Evolutionary conservation across 2,797 vertebrate species (phyloP).

Genomic region (Enteromius mattozi): DNA sequence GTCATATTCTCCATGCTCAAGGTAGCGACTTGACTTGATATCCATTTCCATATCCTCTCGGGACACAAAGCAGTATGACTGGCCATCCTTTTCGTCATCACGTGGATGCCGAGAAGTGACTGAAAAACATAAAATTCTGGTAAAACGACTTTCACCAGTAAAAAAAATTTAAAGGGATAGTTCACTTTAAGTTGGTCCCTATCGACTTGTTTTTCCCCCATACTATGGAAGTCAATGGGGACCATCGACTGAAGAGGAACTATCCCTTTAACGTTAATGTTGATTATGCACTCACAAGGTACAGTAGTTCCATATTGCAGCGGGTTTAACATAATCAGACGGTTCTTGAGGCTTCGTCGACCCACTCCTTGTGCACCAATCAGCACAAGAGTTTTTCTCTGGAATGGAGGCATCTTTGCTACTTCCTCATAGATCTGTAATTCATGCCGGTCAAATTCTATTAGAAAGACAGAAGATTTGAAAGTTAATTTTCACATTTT

Average conservation of each 20-base stretch:
- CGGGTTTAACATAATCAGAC: slow-evolving; percentile 93
- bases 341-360: slow-evolving; percentile 96
- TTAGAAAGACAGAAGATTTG: slow-evolving; percentile 9
- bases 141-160: background rate
- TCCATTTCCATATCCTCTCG: slow-evolving; percentile 91
- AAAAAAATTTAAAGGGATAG: background rate
- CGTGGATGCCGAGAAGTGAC: slow-evolving; percentile 93
- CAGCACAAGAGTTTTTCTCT: slow-evolving; percentile 95
- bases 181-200: background rate
- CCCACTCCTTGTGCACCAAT: slow-evolving; percentile 98
- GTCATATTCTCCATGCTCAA: slow-evolving; percentile 97
- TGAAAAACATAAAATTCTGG: slow-evolving; percentile 57
- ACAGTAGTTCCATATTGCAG: slow-evolving; percentile 94
- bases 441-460: slow-evolving; percentile 99
- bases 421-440: slow-evolving; percentile 99
- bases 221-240: background rate
- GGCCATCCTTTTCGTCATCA: slow-evolving; percentile 93
- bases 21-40: slow-evolving; percentile 91
- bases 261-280: background rate
- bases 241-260: background rate
- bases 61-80: slow-evolving; percentile 92
- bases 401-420: slow-evolving; percentile 97
- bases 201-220: background rate
- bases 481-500: slow-evolving; percentile 1
- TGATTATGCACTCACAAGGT: slow-evolving; percentile 85